Percentiles rank a stretch among this genome's conserved stretches.
phyloP scores from a whole-genome alignment of 2,888 invertebrate genomes.

The Chaetogeoica ovagalla region DNA sequence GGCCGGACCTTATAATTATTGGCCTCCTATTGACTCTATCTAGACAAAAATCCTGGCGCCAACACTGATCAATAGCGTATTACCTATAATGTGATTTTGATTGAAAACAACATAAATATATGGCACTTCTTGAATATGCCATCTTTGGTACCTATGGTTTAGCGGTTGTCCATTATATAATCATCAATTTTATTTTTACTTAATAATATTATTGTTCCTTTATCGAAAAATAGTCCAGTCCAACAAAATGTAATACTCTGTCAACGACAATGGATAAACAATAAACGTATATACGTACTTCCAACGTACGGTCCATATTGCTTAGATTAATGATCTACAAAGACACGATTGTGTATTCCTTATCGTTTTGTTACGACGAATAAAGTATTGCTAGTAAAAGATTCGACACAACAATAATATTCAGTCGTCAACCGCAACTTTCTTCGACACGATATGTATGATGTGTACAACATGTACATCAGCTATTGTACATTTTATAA shows the following conservation, averaged over 20 bases:
- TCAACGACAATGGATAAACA: constrained; percentile 10
- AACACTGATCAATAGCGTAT: too few species aligned
- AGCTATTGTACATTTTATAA: too few species aligned
- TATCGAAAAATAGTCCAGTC: constrained; percentile 3
- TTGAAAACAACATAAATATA: too few species aligned
- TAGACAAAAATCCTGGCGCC: too few species aligned
- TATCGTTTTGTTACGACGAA: constrained; percentile 30
- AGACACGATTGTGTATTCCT: constrained; percentile 32
- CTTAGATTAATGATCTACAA: constrained; percentile 34
- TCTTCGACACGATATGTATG: constrained; percentile 14
- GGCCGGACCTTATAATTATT: too few species aligned
- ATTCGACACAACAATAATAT: constrained; percentile 27
- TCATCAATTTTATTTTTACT: background rate
- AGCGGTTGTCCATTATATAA: constrained; percentile 13
- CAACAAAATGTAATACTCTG: constrained; percentile 18
- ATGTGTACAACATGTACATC: too few species aligned
- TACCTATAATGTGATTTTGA: too few species aligned
- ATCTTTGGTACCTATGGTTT: constrained; percentile 1
- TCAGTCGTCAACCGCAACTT: constrained; percentile 1
- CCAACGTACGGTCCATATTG: constrained; percentile 12
- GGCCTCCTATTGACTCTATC: too few species aligned
- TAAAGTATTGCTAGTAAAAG: constrained; percentile 23
- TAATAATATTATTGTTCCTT: constrained; percentile 13
- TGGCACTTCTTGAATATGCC: background rate
- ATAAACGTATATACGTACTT: background rate